Percentiles rank a stretch among this genome's conserved stretches.
phyloP scores from a whole-genome alignment of 2,888 invertebrate species.

The Drosophila parthenogenetica region DNA sequence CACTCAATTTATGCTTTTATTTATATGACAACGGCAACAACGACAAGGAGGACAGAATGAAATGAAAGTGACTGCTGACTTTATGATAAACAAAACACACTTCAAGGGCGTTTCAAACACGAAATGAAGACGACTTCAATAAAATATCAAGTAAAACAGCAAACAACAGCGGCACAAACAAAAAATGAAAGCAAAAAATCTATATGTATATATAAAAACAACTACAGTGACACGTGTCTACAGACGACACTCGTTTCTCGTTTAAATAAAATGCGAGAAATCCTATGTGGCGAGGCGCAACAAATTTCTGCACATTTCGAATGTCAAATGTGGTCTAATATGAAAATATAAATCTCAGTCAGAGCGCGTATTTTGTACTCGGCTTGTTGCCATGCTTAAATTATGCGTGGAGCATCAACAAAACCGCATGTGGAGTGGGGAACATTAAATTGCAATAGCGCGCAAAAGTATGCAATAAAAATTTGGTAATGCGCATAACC shows the following conservation, averaged over 20 bases:
- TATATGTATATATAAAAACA: not conserved
- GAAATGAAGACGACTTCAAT: conserved; percentile 40
- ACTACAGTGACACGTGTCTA: conserved; percentile 43
- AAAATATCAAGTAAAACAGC: conserved; percentile 31
- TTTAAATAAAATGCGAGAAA: conserved; percentile 25
- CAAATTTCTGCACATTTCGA: conserved; percentile 46
- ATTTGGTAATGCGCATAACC: conserved; percentile 78
- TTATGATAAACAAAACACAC: conserved; percentile 54
- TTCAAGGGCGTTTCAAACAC: conserved; percentile 39
- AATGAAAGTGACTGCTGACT: conserved; percentile 24
- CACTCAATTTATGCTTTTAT: conserved; percentile 53
- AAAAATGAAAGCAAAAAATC: too few relatives aligned
- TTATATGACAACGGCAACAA: conserved; percentile 45
- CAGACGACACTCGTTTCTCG: conserved; percentile 31
- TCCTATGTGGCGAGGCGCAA: conserved; percentile 23
- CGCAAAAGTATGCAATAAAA: conserved; percentile 79
- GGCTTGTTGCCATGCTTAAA: conserved; percentile 50
- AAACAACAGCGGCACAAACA: not conserved
- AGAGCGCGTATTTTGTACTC: conserved; percentile 50
- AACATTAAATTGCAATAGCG: conserved; percentile 82
- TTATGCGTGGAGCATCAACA: conserved; percentile 73
- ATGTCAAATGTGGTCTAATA: conserved; percentile 49
- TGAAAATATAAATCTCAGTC: conserved; percentile 66
- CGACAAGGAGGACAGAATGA: not conserved
- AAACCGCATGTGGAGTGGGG: conserved; percentile 75